phyloP scores from a whole-genome alignment of 35 echinoderm and acorn worm species.

The Patiria miniata region DNA sequence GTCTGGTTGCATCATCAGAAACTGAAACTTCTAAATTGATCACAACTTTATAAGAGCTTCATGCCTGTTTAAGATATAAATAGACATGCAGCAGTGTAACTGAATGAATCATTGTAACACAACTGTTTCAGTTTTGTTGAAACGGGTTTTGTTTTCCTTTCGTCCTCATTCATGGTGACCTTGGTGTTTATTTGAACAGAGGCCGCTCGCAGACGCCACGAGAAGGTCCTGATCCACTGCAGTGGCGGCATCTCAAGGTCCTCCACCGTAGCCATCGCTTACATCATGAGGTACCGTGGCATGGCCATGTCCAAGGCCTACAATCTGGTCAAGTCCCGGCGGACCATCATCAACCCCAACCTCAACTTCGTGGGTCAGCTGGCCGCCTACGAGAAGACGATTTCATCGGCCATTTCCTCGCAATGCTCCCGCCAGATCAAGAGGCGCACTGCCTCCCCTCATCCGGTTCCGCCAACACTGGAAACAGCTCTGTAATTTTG shows the following conservation, averaged over 20 bases:
- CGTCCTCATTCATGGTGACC: neutral
- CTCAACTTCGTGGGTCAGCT: slow-evolving; percentile 95
- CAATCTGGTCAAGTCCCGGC: slow-evolving; percentile 76
- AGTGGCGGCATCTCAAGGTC: slow-evolving; percentile 95
- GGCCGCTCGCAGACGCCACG: slow-evolving; percentile 66
- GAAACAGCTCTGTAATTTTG: slow-evolving; percentile 2
- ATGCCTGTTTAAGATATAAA: neutral
- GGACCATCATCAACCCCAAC: slow-evolving; percentile 93
- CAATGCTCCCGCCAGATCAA: slow-evolving; percentile 7
- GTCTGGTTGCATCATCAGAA: neutral
- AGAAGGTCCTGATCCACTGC: slow-evolving; percentile 86
- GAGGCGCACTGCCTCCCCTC: slow-evolving; percentile 31
- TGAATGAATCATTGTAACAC: neutral
- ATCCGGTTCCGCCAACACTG: neutral
- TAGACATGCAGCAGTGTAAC: neutral
- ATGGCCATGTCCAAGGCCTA: slow-evolving; percentile 88
- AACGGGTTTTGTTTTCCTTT: slow-evolving; percentile 13
- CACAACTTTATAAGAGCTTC: no score
- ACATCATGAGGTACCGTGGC: slow-evolving; percentile 93
- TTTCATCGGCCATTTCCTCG: neutral
- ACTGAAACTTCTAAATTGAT: neutral
- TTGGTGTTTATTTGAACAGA: slow-evolving; percentile 68
- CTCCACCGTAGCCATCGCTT: slow-evolving; percentile 85
- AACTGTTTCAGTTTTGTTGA: neutral
- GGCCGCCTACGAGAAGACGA: slow-evolving; percentile 67